phyloP scores from a whole-genome alignment of 2,888 invertebrate species.

The Sinohyriopsis cumingii region DNA sequence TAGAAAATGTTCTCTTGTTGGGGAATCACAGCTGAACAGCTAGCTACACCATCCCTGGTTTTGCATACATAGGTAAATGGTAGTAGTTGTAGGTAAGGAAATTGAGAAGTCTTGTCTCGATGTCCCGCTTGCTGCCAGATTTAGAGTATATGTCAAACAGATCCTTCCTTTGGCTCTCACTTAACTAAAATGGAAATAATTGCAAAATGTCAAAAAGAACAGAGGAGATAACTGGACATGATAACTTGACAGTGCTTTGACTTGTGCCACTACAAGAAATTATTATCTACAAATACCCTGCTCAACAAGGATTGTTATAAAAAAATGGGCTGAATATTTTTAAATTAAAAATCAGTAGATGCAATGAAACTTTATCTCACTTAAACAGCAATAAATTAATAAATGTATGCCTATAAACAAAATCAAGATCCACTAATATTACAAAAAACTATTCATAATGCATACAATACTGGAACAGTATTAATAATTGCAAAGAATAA shows the following conservation, averaged over 20 bases:
- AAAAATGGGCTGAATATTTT: too few relatives aligned
- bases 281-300: too few relatives aligned
- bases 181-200: constrained; percentile 39
- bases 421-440: too few relatives aligned
- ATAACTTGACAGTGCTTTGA: too few relatives aligned
- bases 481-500: constrained; percentile 17
- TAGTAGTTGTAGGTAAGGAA: constrained; percentile 71
- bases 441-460: too few relatives aligned
- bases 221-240: too few relatives aligned
- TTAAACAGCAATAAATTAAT: background rate
- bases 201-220: background rate
- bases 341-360: background rate
- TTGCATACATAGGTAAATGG: constrained; percentile 72
- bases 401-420: too few relatives aligned
- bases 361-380: background rate
- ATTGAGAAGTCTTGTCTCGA: constrained; percentile 69
- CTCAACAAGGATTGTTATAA: too few relatives aligned
- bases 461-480: too few relatives aligned
- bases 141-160: constrained; percentile 58
- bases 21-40: too few relatives aligned
- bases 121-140: constrained; percentile 65
- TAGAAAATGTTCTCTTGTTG: too few relatives aligned
- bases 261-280: too few relatives aligned
- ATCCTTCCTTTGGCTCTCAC: constrained; percentile 51
- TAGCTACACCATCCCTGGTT: constrained; percentile 70